These are phyloP conservation scores for Coelopa pilipes DNA, from an alignment of 2,888 invertebrate genomes.

Conservation along the genomic window DNA sequence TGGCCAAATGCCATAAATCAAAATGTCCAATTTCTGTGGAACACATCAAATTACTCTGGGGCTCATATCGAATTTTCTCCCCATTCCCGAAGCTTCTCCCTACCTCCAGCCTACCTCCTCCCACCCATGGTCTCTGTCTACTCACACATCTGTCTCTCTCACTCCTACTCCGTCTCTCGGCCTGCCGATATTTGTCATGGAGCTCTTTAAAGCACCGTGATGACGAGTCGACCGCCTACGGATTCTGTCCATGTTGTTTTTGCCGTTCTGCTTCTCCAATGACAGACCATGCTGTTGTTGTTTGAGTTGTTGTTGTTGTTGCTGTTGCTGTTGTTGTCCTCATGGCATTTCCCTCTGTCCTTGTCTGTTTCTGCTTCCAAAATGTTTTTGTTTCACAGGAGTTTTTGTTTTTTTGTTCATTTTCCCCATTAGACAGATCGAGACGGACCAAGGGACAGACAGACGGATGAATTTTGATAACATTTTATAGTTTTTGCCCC, in stretches of 20 bases:
- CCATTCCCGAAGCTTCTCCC: not conserved
- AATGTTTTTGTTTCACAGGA: not conserved
- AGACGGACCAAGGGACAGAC: not conserved
- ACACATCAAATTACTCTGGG: not conserved
- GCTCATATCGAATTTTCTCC: constrained; percentile 7
- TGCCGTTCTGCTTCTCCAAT: not conserved
- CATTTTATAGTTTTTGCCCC: no score
- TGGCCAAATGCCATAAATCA: constrained; percentile 27
- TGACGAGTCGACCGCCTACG: not conserved
- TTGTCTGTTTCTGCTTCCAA: not conserved
- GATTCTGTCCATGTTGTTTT: not conserved
- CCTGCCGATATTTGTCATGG: no score
- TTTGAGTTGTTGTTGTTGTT: no score
- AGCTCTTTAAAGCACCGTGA: not conserved
- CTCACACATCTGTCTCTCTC: no score
- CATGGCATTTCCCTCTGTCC: no score
- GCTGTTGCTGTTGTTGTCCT: no score
- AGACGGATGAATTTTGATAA: not conserved
- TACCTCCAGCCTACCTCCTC: no score
- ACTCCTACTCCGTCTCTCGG: no score
- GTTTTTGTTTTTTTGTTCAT: not conserved
- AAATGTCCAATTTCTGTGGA: constrained; percentile 2
- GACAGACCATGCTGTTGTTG: no score
- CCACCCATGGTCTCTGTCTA: no score
- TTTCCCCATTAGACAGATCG: not conserved